phyloP scores from a whole-genome alignment of 1,140 invertebrate genomes.

The Kradibia gibbosae region DNA sequence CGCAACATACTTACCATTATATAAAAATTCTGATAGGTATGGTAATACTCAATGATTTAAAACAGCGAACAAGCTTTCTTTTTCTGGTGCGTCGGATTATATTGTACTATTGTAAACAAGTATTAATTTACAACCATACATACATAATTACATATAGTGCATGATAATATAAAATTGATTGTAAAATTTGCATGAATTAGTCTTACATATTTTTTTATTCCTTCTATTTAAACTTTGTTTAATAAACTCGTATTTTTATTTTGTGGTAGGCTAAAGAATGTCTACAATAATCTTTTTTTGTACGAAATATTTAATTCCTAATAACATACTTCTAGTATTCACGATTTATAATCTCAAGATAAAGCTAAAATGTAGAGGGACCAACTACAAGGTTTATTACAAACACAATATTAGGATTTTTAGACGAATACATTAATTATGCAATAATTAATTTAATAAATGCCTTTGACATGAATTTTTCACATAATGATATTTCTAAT shows the following conservation, averaged over 20 bases:
- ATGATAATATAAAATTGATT: conserved; percentile 40
- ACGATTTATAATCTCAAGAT: conserved; percentile 66
- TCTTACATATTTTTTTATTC: not conserved
- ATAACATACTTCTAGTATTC: conserved; percentile 41
- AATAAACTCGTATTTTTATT: conserved; percentile 49
- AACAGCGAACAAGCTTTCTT: conserved; percentile 65
- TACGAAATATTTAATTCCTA: conserved; percentile 17
- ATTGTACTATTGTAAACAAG: conserved; percentile 28
- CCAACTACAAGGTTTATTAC: conserved; percentile 63
- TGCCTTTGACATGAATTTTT: no score
- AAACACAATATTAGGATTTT: conserved; percentile 66
- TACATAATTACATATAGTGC: conserved; percentile 8
- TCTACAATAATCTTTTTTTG: not conserved
- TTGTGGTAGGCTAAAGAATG: not conserved
- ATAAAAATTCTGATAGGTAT: conserved; percentile 21
- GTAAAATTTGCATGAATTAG: conserved; percentile 34
- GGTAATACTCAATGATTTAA: not conserved
- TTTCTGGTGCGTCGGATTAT: conserved; percentile 59
- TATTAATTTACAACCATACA: not conserved
- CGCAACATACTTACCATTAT: not conserved
- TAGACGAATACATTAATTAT: conserved; percentile 63
- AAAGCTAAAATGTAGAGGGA: conserved; percentile 74
- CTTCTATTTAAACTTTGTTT: not conserved
- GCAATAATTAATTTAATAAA: not conserved
- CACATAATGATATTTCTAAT: no score